A percentile compares a stretch with the other conserved stretches of the same genome.
phyloP scores from a whole-genome alignment of 92 coral and sea anemone genomes.

The Phenganax stokvisi region DNA sequence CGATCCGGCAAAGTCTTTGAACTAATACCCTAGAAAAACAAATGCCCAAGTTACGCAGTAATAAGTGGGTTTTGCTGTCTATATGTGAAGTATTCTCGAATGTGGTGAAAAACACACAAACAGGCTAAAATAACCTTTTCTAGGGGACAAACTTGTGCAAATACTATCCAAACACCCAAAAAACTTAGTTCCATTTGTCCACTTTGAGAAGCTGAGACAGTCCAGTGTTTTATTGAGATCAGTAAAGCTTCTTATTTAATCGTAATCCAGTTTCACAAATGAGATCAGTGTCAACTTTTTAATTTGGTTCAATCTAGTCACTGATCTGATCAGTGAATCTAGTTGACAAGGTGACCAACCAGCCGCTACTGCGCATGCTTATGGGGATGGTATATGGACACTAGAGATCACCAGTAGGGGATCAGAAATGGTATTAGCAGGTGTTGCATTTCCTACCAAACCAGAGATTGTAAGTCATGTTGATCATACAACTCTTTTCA shows the following conservation, averaged over 20 bases:
- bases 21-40: constrained; percentile 65
- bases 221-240: too few species aligned
- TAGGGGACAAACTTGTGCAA: neutral
- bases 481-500: constrained; percentile 69
- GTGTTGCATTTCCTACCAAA: constrained; percentile 57
- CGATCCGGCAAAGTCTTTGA: constrained; percentile 93
- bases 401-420: constrained; percentile 55
- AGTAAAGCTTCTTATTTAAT: too few species aligned
- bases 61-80: neutral
- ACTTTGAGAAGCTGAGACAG: too few species aligned
- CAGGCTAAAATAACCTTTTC: too few species aligned
- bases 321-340: too few species aligned
- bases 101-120: too few species aligned
- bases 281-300: too few species aligned
- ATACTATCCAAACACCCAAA: neutral
- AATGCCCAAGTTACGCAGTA: neutral
- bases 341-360: too few species aligned
- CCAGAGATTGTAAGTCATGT: constrained; percentile 80
- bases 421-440: constrained; percentile 56
- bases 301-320: too few species aligned
- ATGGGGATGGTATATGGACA: neutral
- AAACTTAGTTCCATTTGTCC: too few species aligned
- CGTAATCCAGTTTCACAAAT: too few species aligned
- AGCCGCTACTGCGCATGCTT: too few species aligned
- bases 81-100: neutral